Conservation (phyloP, 2,113 vertebrate genomes). For the Reinhardtius hippoglossoides region DNA sequence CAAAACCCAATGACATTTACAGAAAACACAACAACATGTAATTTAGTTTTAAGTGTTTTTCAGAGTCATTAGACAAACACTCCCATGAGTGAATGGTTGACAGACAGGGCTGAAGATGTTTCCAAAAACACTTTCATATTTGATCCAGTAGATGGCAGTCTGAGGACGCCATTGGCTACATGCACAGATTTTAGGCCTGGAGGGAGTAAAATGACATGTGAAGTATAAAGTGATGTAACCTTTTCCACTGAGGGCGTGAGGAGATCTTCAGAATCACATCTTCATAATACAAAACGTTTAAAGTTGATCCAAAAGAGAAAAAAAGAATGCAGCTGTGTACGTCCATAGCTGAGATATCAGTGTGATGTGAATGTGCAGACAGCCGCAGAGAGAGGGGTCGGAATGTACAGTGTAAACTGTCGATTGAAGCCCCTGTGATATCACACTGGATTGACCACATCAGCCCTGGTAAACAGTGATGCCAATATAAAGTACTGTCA, state of each 20-base stretch:
- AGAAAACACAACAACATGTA: too few relatives aligned
- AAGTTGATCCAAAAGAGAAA: background rate
- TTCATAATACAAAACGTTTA: background rate
- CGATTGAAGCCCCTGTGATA: background rate
- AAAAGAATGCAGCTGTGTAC: background rate
- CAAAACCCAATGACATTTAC: too few relatives aligned
- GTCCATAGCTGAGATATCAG: background rate
- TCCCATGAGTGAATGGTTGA: background rate
- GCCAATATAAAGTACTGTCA: background rate
- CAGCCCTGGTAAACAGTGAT: background rate
- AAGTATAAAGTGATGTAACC: constrained; percentile 14
- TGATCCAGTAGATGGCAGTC: constrained; percentile 60
- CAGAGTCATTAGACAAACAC: too few relatives aligned
- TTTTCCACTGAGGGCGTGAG: background rate
- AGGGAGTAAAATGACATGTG: background rate
- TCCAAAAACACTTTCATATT: background rate
- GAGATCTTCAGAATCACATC: background rate
- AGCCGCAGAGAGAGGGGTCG: background rate
- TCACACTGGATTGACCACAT: background rate
- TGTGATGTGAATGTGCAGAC: constrained; percentile 1
- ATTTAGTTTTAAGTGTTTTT: too few relatives aligned
- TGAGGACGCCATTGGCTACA: background rate
- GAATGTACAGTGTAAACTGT: constrained; percentile 25
- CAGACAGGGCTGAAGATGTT: background rate
- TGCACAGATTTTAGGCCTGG: too few relatives aligned